A percentile compares a stretch with the other conserved stretches of the same genome.
Evolutionary conservation across 2,797 vertebrate species (phyloP).

Genomic region (Agapornis canus): DNA sequence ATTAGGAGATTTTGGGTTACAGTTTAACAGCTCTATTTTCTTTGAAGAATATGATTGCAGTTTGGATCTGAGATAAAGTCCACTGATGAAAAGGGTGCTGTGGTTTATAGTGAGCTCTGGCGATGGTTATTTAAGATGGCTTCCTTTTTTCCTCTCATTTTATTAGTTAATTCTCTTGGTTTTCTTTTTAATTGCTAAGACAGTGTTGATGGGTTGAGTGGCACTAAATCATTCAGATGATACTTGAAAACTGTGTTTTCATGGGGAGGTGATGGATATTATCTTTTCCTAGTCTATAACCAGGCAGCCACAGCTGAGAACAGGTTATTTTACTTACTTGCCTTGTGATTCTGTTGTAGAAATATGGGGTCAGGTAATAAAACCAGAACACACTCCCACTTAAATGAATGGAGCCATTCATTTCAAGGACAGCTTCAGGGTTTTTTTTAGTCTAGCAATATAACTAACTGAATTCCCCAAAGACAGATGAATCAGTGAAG

Average conservation of each 20-base stretch:
- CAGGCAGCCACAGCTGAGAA: conserved; percentile 9
- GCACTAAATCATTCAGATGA: conserved; percentile 22
- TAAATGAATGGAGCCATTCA: conserved; percentile 67
- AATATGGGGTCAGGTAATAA: conserved; percentile 58
- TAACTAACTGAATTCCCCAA: conserved; percentile 50
- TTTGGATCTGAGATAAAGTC: background rate
- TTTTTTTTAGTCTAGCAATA: conserved; percentile 36
- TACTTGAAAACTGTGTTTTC: background rate
- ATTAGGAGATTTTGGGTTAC: background rate
- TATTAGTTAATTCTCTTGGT: background rate
- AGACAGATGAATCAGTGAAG: conserved; percentile 35
- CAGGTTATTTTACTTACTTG: conserved; percentile 49
- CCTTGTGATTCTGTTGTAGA: conserved; percentile 39
- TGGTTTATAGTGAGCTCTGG: background rate
- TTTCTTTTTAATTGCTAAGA: conserved; percentile 23
- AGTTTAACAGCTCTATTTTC: background rate
- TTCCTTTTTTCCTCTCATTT: background rate
- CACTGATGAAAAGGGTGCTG: background rate
- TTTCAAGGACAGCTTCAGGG: conserved; percentile 47
- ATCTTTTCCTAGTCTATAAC: background rate
- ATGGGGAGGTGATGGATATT: background rate
- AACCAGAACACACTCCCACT: conserved; percentile 58
- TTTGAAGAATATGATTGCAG: background rate
- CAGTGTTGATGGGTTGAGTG: background rate
- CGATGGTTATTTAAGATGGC: background rate